These are phyloP conservation scores for Rhinichthys osculus DNA, from an alignment of 2,797 vertebrate species.

Conservation along the genomic window DNA sequence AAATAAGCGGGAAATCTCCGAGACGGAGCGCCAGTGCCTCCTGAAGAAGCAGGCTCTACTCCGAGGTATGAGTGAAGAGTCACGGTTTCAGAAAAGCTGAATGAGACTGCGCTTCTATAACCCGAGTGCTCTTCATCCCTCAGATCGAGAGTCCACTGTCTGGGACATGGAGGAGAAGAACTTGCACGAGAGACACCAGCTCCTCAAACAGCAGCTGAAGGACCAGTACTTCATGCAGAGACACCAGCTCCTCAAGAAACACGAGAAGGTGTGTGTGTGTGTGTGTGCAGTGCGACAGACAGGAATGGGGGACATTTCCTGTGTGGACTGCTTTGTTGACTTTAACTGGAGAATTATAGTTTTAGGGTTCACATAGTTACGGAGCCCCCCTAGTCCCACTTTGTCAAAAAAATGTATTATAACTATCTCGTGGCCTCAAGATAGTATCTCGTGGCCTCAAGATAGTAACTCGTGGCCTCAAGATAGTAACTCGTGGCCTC, in stretches of 20 bases:
- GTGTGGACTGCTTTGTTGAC: neutral
- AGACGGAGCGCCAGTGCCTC: slow-evolving; percentile 89
- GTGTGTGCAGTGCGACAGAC: neutral
- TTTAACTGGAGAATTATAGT: too few relatives aligned
- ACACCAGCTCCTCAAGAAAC: slow-evolving; percentile 93
- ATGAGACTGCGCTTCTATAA: neutral
- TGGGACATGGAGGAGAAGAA: slow-evolving; percentile 96
- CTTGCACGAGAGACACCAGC: slow-evolving; percentile 90
- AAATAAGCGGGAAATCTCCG: slow-evolving; percentile 90
- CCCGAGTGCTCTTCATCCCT: neutral
- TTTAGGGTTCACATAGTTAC: too few relatives aligned
- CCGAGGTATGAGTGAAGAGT: slow-evolving; percentile 79
- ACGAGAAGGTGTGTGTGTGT: slow-evolving; percentile 85
- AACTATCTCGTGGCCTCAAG: too few relatives aligned
- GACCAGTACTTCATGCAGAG: slow-evolving; percentile 97
- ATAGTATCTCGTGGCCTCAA: too few relatives aligned
- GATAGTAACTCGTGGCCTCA: too few relatives aligned
- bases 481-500: too few relatives aligned
- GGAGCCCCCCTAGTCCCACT: too few relatives aligned
- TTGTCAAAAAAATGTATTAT: too few relatives aligned
- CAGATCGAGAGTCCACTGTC: slow-evolving; percentile 87
- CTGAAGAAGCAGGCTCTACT: slow-evolving; percentile 90
- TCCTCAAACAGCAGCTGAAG: slow-evolving; percentile 95
- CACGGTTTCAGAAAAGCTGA: neutral
- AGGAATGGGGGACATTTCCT: neutral